Evolutionary conservation across 2,888 invertebrate genomes (phyloP), one percentile per base, ranked within the genome.

Genomic region (Nudaria mundana): DNA sequence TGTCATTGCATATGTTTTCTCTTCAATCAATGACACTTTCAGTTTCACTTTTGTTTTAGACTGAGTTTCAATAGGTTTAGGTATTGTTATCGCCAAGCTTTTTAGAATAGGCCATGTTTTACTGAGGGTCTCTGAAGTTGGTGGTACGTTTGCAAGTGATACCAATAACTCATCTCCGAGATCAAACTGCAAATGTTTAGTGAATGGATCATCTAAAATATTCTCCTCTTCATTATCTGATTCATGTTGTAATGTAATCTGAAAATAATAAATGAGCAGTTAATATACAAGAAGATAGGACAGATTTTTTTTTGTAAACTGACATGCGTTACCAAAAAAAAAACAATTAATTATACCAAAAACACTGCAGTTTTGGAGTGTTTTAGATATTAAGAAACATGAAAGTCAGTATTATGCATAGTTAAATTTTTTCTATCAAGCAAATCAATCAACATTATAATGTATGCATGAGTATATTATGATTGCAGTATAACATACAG

Each of bases 161-260:
- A 92, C 89, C 15, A 94, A 81, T 44, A 95, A 73, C 35, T 90
- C 90, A 45, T 93, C 91, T 44, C 89, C 87, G 40, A 96, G 76
- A 52, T 95, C 94, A 76, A 91, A 84, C 42, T 90, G 90, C 4
- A 94, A 77, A 76, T 95, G 95, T 63, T 90, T 89, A 0, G 86
- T 82, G 73, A 95, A 95, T 1, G 94, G 92, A 77, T 95, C 94
- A 68, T 78, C 64, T 8, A 66, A 52, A 8, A 40, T 26, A 33
- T 76, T 68, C 46, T 57, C 48, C 10, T 77, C 73, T 44, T 77
- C 73, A 44, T 35, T 52, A 32, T 77, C 74, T 6, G 32, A 41
- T 32, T 74, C 69, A 32, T 55, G 49, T 37, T 69, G 69, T 38
- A 66, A 54, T 25, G 44, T 44, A 5, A 52, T 34, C 82, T 81